These are phyloP conservation scores for Oxyteleia sp. DNA, from an alignment of 2,888 invertebrate species.

Conservation along the genomic window DNA sequence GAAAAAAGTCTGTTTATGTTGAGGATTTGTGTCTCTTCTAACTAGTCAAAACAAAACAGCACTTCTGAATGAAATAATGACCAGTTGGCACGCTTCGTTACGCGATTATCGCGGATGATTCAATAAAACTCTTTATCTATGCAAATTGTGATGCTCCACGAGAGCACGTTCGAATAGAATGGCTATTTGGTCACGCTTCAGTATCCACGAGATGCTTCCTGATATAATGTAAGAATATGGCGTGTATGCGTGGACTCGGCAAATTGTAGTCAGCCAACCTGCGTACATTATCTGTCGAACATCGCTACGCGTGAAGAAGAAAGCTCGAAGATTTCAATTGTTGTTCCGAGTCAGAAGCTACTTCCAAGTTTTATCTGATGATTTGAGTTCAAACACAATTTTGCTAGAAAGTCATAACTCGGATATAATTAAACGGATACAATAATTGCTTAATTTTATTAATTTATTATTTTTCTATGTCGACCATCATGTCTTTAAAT, in stretches of 20 bases:
- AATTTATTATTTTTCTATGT: no score
- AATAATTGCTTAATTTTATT: no score
- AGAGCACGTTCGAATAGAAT: constrained; percentile 61
- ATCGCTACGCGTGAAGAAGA: constrained; percentile 69
- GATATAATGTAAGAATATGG: constrained; percentile 59
- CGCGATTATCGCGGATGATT: constrained; percentile 63
- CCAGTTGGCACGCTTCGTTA: constrained; percentile 51
- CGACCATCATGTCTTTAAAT: no score
- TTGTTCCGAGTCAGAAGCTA: constrained; percentile 43
- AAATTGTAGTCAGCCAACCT: constrained; percentile 26
- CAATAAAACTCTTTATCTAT: constrained; percentile 70
- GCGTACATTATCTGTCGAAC: constrained; percentile 46
- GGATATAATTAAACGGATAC: no score
- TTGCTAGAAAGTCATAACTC: neutral
- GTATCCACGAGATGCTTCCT: constrained; percentile 70
- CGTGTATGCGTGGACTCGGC: constrained; percentile 43
- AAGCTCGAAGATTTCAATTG: constrained; percentile 66
- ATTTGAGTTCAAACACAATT: constrained; percentile 31
- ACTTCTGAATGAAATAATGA: constrained; percentile 13
- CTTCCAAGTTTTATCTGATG: constrained; percentile 39
- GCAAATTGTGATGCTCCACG: constrained; percentile 56
- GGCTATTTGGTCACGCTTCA: constrained; percentile 76
- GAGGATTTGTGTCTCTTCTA: no score
- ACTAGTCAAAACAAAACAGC: no score
- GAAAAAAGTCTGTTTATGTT: no score